A percentile compares a stretch with the other conserved stretches of the same genome.
Evolutionary conservation across 1,140 invertebrate genomes (phyloP).

Genomic region (Atopsyche davidsoni): DNA sequence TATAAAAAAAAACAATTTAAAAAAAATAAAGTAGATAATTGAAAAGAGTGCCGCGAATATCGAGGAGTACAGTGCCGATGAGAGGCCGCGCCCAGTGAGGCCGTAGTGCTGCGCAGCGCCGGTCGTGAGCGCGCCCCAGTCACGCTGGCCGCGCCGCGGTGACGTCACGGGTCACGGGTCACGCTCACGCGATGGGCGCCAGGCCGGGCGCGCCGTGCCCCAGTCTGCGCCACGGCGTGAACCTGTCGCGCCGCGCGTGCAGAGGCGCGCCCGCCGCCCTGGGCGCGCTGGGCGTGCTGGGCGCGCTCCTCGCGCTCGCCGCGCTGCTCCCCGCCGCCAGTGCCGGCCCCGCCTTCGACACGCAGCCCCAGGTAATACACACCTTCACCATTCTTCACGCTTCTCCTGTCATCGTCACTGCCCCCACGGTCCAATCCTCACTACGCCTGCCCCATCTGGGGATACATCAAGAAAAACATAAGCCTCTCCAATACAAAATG

Average conservation of each 20-base stretch:
- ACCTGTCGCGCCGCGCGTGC: slow-evolving; percentile 51
- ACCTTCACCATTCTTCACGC: too few species aligned
- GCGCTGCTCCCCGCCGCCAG: slow-evolving; percentile 11
- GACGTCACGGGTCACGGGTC: slow-evolving; percentile 33
- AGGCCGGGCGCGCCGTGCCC: slow-evolving; percentile 43
- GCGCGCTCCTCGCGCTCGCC: slow-evolving; percentile 30
- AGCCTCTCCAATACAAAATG: too few species aligned
- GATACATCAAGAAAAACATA: too few species aligned
- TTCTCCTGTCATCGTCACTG: not conserved
- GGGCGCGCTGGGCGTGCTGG: slow-evolving; percentile 29
- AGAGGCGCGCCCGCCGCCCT: slow-evolving; percentile 34
- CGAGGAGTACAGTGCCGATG: too few species aligned
- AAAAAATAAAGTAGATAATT: too few species aligned
- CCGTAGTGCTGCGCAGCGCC: not conserved
- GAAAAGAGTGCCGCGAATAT: too few species aligned
- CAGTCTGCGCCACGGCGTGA: slow-evolving; percentile 48
- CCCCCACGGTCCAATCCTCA: too few species aligned
- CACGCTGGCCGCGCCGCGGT: slow-evolving; percentile 31
- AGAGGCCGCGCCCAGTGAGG: too few species aligned
- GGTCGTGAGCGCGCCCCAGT: not conserved
- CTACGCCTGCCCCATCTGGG: too few species aligned
- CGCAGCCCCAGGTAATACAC: slow-evolving; percentile 16
- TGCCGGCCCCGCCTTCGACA: slow-evolving; percentile 30
- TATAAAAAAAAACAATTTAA: too few species aligned
- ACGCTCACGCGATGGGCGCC: slow-evolving; percentile 38